These are phyloP conservation scores for Malachius bipustulatus DNA, from an alignment of 2,888 invertebrate species.

Conservation along the genomic window DNA sequence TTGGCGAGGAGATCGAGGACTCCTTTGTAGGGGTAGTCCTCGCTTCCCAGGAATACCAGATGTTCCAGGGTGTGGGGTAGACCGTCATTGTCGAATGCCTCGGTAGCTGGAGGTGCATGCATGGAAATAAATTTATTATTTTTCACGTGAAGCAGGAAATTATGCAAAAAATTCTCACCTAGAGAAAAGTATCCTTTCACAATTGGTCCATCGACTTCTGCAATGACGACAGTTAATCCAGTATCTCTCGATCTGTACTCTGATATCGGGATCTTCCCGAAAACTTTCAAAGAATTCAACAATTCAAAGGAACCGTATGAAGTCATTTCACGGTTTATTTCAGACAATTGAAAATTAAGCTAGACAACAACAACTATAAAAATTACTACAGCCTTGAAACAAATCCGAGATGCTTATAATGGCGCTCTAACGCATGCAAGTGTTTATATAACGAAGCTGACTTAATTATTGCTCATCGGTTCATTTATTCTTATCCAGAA, in stretches of 20 bases:
- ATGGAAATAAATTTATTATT: no score
- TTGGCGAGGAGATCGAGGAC: constrained; percentile 81
- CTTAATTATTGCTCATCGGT: no score
- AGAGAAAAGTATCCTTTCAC: constrained; percentile 80
- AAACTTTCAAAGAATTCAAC: constrained; percentile 53
- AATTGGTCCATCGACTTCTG: constrained; percentile 80
- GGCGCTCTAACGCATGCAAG: no score
- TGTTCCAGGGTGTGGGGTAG: constrained; percentile 88
- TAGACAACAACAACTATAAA: no score
- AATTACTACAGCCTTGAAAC: no score
- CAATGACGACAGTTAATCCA: constrained; percentile 70
- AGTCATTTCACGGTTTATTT: no score
- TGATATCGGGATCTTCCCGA: constrained; percentile 61
- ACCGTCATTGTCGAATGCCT: constrained; percentile 85
- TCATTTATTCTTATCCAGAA: no score
- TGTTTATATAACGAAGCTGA: no score
- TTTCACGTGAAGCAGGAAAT: no score
- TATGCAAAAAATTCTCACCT: constrained; percentile 44
- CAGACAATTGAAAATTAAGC: no score
- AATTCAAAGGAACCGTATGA: constrained; percentile 42
- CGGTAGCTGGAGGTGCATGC: constrained; percentile 65
- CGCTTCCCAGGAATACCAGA: constrained; percentile 80
- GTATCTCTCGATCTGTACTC: constrained; percentile 71
- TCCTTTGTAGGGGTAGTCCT: constrained; percentile 82
- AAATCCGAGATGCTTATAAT: no score